phyloP scores from a whole-genome alignment of 2,797 vertebrate genomes.

The Acrossocheilus fasciatus region DNA sequence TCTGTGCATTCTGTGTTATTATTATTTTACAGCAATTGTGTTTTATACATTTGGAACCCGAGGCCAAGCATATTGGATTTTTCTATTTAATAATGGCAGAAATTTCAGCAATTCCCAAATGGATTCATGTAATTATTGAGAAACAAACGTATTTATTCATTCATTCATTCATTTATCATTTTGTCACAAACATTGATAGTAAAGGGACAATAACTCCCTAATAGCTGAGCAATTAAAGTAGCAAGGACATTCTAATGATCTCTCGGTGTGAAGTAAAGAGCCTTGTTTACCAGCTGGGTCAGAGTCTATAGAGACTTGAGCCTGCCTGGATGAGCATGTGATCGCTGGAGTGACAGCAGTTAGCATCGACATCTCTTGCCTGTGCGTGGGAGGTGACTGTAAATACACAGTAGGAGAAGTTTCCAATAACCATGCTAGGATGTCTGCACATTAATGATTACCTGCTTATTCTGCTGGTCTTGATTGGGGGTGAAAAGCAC shows the following conservation, averaged over 20 bases:
- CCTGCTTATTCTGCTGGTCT: neutral
- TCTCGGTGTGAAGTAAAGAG: constrained; percentile 34
- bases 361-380: neutral
- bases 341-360: constrained; percentile 21
- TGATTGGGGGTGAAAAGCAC: no score
- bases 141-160: no score
- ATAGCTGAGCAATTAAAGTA: constrained; percentile 52
- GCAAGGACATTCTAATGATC: constrained; percentile 45
- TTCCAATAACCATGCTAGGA: neutral
- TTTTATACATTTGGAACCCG: neutral
- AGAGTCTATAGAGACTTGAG: constrained; percentile 4
- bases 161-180: neutral
- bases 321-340: neutral
- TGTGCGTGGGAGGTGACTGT: neutral
- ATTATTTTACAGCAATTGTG: neutral
- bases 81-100: neutral
- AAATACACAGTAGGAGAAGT: neutral
- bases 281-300: constrained; percentile 8
- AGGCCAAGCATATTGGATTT: neutral
- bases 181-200: constrained; percentile 6
- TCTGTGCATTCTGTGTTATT: neutral
- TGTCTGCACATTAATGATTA: constrained; percentile 1
- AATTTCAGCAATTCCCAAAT: neutral
- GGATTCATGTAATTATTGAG: neutral
- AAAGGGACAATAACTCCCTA: constrained; percentile 45